phyloP scores from a whole-genome alignment of 2,797 vertebrate species.

The Cirrhinus molitorella region DNA sequence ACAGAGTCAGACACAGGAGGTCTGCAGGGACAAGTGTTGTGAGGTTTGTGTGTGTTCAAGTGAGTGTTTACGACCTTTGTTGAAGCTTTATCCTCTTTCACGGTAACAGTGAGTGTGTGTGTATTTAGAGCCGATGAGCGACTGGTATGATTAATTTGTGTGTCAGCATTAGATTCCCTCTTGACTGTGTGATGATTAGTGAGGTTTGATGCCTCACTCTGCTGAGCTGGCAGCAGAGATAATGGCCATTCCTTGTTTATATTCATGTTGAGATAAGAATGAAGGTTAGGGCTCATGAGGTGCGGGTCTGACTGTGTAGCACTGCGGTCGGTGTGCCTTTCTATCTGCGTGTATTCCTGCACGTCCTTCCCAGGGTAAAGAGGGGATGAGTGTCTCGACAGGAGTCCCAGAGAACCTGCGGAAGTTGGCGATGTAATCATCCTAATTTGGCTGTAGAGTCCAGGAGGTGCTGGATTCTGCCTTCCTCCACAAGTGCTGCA shows the following conservation, averaged over 20 bases:
- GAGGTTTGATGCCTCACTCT: slow-evolving; percentile 49
- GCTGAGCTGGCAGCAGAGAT: slow-evolving; percentile 44
- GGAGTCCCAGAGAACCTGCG: slow-evolving; percentile 53
- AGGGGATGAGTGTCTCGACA: slow-evolving; percentile 46
- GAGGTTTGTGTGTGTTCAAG: slow-evolving; percentile 16
- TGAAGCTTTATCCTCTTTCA: slow-evolving; percentile 41
- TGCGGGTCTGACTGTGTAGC: slow-evolving; percentile 45
- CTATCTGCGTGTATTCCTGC: slow-evolving; percentile 57
- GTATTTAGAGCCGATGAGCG: slow-evolving; percentile 36
- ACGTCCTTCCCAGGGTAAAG: slow-evolving; percentile 33
- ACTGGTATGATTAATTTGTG: slow-evolving; percentile 35
- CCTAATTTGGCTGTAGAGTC: slow-evolving; percentile 39
- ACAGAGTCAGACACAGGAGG: slow-evolving; percentile 2
- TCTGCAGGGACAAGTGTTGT: slow-evolving; percentile 29
- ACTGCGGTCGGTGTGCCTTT: slow-evolving; percentile 39
- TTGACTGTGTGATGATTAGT: slow-evolving; percentile 64
- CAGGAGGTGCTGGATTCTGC: slow-evolving; percentile 57
- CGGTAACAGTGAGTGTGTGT: slow-evolving; percentile 21
- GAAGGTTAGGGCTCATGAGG: slow-evolving; percentile 45
- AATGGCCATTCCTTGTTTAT: slow-evolving; percentile 57
- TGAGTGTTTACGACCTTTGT: slow-evolving; percentile 27
- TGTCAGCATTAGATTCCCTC: slow-evolving; percentile 54
- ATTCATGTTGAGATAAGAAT: slow-evolving; percentile 48
- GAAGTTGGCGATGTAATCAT: slow-evolving; percentile 40
- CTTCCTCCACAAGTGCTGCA: slow-evolving; percentile 76